Percentiles rank a stretch among this genome's conserved stretches.
phyloP scores from a whole-genome alignment of 2,113 vertebrate genomes.

The Promerops cafer region DNA sequence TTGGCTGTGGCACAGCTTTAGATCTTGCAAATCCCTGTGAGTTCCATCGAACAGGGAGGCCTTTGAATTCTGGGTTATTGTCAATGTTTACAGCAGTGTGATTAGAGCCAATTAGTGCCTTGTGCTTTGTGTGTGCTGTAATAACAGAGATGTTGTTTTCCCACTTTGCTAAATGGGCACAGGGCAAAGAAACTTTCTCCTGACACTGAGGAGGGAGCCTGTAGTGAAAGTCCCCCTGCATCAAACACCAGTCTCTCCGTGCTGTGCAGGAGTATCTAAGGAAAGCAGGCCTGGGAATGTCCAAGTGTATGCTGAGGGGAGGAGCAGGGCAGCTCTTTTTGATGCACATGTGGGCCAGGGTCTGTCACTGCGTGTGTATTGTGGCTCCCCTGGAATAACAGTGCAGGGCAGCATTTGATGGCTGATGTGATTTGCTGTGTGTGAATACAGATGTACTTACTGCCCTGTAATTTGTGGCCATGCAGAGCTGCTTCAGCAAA shows the following conservation, averaged over 20 bases:
- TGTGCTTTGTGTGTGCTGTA: not conserved
- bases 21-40: not conserved
- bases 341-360: not conserved
- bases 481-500: not conserved
- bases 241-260: not conserved
- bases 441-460: not conserved
- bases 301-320: not conserved
- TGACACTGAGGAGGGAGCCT: not conserved
- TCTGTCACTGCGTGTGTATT: not conserved
- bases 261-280: not conserved
- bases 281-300: not conserved
- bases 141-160: not conserved
- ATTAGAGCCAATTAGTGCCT: not conserved
- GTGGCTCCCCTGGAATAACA: not conserved
- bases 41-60: not conserved
- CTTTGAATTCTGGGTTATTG: not conserved
- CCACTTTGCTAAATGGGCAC: not conserved
- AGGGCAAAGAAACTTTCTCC: not conserved
- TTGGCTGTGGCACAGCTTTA: not conserved
- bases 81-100: not conserved
- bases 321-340: not conserved
- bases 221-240: not conserved
- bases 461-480: not conserved
- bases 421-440: not conserved
- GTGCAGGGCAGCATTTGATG: not conserved